Evolutionary conservation across 2,888 invertebrate species (phyloP).

Genomic region (Zaprionus lineosus): DNA sequence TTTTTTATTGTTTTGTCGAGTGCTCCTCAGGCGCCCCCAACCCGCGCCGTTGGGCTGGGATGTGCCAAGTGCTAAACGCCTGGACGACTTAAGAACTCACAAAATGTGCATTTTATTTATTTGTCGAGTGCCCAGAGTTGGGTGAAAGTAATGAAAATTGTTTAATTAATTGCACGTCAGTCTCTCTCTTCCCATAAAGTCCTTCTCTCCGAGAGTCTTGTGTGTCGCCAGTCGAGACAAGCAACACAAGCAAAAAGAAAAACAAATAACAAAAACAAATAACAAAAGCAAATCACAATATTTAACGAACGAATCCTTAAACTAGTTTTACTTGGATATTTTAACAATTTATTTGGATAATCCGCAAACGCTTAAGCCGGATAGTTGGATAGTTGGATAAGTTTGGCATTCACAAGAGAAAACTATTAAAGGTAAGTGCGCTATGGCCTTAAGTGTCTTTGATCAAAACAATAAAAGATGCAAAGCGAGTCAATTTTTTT

Average conservation of each 20-base stretch:
- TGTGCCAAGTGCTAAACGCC: slow-evolving; percentile 42
- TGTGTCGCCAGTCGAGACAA: slow-evolving; percentile 57
- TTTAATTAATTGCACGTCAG: slow-evolving; percentile 72
- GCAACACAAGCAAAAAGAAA: slow-evolving; percentile 5
- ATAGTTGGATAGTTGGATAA: slow-evolving; percentile 10
- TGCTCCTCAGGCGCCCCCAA: too few relatives aligned
- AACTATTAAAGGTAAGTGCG: slow-evolving; percentile 34
- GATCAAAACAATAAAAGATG: slow-evolving; percentile 15
- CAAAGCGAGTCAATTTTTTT: too few relatives aligned
- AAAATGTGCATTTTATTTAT: slow-evolving; percentile 53
- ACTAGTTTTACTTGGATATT: too few relatives aligned
- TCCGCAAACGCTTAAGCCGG: background rate
- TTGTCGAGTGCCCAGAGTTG: slow-evolving; percentile 32
- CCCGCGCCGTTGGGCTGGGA: slow-evolving; percentile 4
- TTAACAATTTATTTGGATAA: slow-evolving; percentile 17
- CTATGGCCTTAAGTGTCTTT: too few relatives aligned
- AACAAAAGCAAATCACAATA: too few relatives aligned
- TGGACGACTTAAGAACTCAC: slow-evolving; percentile 38
- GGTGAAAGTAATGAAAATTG: slow-evolving; percentile 76
- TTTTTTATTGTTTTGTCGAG: slow-evolving; percentile 38
- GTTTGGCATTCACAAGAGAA: slow-evolving; percentile 23
- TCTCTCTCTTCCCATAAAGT: slow-evolving; percentile 15
- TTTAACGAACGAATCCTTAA: too few relatives aligned
- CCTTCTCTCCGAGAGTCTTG: slow-evolving; percentile 18
- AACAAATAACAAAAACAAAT: too few relatives aligned